A percentile compares a stretch with the other conserved stretches of the same genome.
Conservation (phyloP, 2,888 invertebrate genomes). For the Schrankia costaestrigalis region DNA sequence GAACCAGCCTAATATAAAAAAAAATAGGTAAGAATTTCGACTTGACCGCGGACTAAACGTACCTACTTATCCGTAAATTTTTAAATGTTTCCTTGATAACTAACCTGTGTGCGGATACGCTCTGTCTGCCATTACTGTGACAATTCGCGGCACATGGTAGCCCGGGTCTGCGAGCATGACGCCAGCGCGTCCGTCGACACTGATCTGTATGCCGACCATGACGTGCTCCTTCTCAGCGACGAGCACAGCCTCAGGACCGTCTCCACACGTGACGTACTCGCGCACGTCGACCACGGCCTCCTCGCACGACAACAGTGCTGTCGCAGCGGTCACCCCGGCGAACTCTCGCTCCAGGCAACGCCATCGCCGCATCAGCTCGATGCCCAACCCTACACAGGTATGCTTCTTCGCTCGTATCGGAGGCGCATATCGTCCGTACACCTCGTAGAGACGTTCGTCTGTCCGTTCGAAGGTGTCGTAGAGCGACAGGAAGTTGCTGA, state of each 20-base stretch:
- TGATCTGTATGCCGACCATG: slow-evolving; percentile 87
- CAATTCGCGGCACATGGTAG: slow-evolving; percentile 92
- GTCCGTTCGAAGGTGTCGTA: slow-evolving; percentile 83
- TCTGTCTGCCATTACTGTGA: slow-evolving; percentile 93
- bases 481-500: slow-evolving; percentile 89
- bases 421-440: slow-evolving; percentile 89
- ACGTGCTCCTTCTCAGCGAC: slow-evolving; percentile 94
- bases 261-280: slow-evolving; percentile 79
- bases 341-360: slow-evolving; percentile 81
- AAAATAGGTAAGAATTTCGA: background rate
- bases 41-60: too few relatives aligned
- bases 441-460: slow-evolving; percentile 82
- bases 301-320: slow-evolving; percentile 89
- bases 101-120: slow-evolving; percentile 91
- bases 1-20: slow-evolving; percentile 86
- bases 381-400: slow-evolving; percentile 91
- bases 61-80: too few relatives aligned
- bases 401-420: slow-evolving; percentile 89
- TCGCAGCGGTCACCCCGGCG: slow-evolving; percentile 83
- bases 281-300: slow-evolving; percentile 85
- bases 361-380: slow-evolving; percentile 87
- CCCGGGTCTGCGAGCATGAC: slow-evolving; percentile 93
- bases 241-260: slow-evolving; percentile 79
- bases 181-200: slow-evolving; percentile 87
- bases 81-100: too few relatives aligned